phyloP scores from a whole-genome alignment of 2,888 invertebrate species.

The Tortricodes alternella region DNA sequence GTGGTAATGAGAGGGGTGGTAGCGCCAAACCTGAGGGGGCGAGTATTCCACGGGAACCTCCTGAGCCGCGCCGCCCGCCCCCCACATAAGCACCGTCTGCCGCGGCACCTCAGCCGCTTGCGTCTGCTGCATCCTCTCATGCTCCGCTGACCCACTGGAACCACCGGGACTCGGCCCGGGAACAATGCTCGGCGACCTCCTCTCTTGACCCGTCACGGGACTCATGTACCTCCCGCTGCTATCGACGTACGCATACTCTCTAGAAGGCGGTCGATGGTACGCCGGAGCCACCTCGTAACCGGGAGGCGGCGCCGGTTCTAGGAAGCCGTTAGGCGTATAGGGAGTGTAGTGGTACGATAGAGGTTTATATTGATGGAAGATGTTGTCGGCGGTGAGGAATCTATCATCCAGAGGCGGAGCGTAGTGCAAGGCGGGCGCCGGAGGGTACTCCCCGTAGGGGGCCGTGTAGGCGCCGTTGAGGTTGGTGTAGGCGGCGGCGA shows the following conservation, averaged over 20 bases:
- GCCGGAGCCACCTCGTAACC: constrained; percentile 83
- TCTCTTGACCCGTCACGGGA: constrained; percentile 84
- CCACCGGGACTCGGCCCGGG: constrained; percentile 76
- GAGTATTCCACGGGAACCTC: constrained; percentile 75
- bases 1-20: constrained; percentile 77
- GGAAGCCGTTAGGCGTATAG: constrained; percentile 91
- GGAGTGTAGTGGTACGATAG: constrained; percentile 90
- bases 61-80: constrained; percentile 80
- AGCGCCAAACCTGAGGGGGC: constrained; percentile 80
- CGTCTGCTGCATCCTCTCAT: constrained; percentile 66
- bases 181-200: constrained; percentile 84
- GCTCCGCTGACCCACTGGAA: constrained; percentile 70
- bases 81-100: constrained; percentile 98
- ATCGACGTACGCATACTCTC: constrained; percentile 83
- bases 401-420: constrained; percentile 85
- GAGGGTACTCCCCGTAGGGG: constrained; percentile 88
- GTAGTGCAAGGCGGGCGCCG: constrained; percentile 87
- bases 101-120: constrained; percentile 85
- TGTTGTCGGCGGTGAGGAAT: constrained; percentile 91
- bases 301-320: constrained; percentile 87
- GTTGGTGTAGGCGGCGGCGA: constrained; percentile 91
- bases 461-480: constrained; percentile 91
- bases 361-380: constrained; percentile 95
- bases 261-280: constrained; percentile 84
- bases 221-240: constrained; percentile 82